Evolutionary conservation across 2,113 vertebrate genomes (phyloP), one percentile per base, ranked within the genome.

Genomic region (Sceloporus tristichus): DNA sequence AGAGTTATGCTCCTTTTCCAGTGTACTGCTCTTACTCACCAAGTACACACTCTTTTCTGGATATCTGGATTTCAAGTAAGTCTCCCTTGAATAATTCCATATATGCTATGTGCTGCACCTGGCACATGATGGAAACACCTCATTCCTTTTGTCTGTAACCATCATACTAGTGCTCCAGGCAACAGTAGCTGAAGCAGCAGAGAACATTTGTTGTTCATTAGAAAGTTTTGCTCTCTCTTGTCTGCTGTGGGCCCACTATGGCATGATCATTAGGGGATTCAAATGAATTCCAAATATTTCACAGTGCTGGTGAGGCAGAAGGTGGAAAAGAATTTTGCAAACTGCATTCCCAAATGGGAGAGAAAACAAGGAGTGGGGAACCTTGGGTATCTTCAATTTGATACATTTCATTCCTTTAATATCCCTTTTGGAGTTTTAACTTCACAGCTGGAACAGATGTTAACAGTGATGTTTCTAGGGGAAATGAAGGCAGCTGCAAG

Each of bases 161-260:
- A 92, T 96, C 94, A 92, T 92, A 90, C 94, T 83, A 89, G 87
- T 92, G 93, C 94, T 94, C 90, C 91, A 94, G 89, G 93, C 94
- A 94, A 95, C 92, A 94, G 93, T 91, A 93, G 91, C 88, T 91
- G 91, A 91, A 94, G 85, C 85, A 79, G 90, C 92, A 92, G 88
- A 94, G 91, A 93, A 93, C 92, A 94, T 94, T 95, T 95, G 94
- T 94, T 95, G 93, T 95, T 96, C 94, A 95, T 95, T 95, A 94
- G 94, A 92, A 95, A 94, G 94, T 94, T 93, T 95, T 93, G 92
- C 92, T 95, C 88, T 93, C 92, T 90, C 82, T 93, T 92, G 88
- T 92, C 93, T 92, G 91, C 53, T 7, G 92, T 91, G 86, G 88
- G 91, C 92, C 91, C 93, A 89, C 89, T 86, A 88, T 85, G 94